Evolutionary conservation across 1,140 invertebrate genomes (phyloP), one percentile per base, ranked within the genome.

Genomic region (Bathynomus jamesi): DNA sequence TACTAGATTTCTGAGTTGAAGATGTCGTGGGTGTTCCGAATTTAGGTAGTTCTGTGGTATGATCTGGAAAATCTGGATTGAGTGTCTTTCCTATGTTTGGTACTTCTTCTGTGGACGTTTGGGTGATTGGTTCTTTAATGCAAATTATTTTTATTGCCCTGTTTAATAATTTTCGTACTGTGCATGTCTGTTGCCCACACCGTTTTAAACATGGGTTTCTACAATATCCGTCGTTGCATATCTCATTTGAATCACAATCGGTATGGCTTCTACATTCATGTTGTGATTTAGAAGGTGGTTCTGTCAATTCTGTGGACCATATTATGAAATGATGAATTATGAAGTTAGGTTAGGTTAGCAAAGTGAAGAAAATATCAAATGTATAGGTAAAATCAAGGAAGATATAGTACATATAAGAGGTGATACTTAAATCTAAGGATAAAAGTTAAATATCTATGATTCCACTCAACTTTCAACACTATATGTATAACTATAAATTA

Each of bases 171-270:
- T 28, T 53, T 53, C 21, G 11, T 17, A 53, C 40, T 53, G 62
- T 60, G 61, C 75, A 76, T 17, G 73, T 61, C n/a, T 11, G 68
- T 76, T 68, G 69, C 75, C 75, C 75, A 76, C 75, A 76, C 60
- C 67, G 62, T 28, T 71, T 70, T 62, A 71, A 63, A 61, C 81
- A 82, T 29, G 81, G 81, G 72, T 81, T 78, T 46, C 67, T 67
- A 69, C 81, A 82, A 63, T 77, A 71, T 32, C 78, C 76, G 65
- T 78, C 75, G 46, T 79, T 73, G 69, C 81, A 82, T 21, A 79
- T 77, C 61, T 76, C 67, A 67, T 79, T 76, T 30, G 75, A 76
- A 62, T 75, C 76, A 76, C 81, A 82, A 67, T 79, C 76, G 60
- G 72, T 73, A 68, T 81, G 77, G 63, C 66, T 78, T 62, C 75